Percentiles rank a stretch among this genome's conserved stretches.
phyloP scores from a whole-genome alignment of 2,888 invertebrate genomes.

The Drosophila stalkeri region DNA sequence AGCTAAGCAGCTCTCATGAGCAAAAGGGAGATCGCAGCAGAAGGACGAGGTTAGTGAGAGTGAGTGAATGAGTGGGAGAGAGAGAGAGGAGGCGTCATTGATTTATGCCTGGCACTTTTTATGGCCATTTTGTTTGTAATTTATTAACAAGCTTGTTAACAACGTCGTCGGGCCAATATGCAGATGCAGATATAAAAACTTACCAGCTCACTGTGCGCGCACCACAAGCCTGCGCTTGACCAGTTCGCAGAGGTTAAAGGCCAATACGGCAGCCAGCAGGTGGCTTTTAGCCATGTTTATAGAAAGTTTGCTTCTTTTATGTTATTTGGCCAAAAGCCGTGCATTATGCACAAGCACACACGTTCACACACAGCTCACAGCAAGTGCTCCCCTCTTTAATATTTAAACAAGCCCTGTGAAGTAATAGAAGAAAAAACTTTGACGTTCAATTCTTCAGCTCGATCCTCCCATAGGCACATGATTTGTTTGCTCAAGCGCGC shows the following conservation, averaged over 20 bases:
- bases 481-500: conserved; percentile 74
- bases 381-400: conserved; percentile 59
- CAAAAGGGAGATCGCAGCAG: not conserved
- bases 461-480: conserved; percentile 54
- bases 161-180: conserved; percentile 66
- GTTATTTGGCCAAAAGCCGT: conserved; percentile 39
- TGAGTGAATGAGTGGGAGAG: not conserved
- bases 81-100: conserved; percentile 60
- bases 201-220: conserved; percentile 34
- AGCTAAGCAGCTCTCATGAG: conserved; percentile 26
- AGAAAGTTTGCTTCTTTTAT: conserved; percentile 66
- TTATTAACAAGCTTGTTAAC: conserved; percentile 82
- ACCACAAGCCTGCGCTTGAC: conserved; percentile 51
- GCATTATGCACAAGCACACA: conserved; percentile 49
- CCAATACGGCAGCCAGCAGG: conserved; percentile 73
- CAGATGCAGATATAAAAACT: conserved; percentile 59
- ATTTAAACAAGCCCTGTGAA: conserved; percentile 65
- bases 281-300: conserved; percentile 73
- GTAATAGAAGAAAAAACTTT: conserved; percentile 38
- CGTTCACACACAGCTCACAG: conserved; percentile 12
- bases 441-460: conserved; percentile 38
- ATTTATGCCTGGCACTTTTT: conserved; percentile 80
- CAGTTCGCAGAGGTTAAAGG: conserved; percentile 69
- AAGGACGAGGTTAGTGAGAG: not conserved
- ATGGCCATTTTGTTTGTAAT: conserved; percentile 81